Conservation (phyloP, 2,888 invertebrate genomes). For the Metallyticus violacea region DNA sequence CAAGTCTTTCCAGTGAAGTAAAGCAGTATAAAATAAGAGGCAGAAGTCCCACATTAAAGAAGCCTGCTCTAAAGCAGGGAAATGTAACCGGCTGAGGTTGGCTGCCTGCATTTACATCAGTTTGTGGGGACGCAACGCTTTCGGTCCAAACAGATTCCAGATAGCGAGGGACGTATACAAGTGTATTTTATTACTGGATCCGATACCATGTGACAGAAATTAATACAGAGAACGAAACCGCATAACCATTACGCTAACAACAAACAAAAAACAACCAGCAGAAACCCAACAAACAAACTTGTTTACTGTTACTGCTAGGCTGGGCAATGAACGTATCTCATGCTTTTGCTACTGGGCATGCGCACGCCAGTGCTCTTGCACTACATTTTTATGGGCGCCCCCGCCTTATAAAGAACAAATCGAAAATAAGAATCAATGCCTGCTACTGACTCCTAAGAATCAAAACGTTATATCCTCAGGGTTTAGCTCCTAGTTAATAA, state of each 20-base stretch:
- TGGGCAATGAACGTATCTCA: neutral
- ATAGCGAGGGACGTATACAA: neutral
- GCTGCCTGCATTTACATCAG: neutral
- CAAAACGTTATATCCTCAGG: too few species aligned
- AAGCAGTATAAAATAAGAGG: neutral
- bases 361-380: neutral
- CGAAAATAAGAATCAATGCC: too few species aligned
- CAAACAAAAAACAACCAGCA: neutral
- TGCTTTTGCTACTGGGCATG: neutral
- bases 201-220: conserved; percentile 7
- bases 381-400: neutral
- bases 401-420: too few species aligned
- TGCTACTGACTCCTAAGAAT: too few species aligned
- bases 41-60: neutral
- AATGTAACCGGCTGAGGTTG: neutral
- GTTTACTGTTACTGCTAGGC: neutral
- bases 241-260: neutral
- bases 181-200: neutral
- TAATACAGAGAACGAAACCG: neutral
- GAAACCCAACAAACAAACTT: neutral
- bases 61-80: neutral
- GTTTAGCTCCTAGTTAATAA: too few species aligned
- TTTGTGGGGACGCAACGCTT: neutral
- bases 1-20: neutral
- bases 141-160: neutral